phyloP scores from a whole-genome alignment of 2,888 invertebrate genomes.

The Lepeophtheirus nordmannii region DNA sequence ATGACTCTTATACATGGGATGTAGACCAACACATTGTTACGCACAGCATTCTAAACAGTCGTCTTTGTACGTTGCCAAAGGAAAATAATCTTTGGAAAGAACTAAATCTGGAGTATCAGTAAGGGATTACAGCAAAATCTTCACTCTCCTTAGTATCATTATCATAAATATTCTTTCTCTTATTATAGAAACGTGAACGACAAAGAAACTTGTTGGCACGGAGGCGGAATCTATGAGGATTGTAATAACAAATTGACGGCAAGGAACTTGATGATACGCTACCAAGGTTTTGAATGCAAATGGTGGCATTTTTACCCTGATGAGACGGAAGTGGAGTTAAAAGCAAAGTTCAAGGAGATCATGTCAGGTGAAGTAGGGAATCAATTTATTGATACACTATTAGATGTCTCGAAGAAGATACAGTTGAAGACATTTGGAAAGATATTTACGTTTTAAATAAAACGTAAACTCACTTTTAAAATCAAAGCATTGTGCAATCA shows the following conservation, averaged over 20 bases:
- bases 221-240: slow-evolving; percentile 21
- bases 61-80: slow-evolving; percentile 18
- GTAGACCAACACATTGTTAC: slow-evolving; percentile 21
- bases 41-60: slow-evolving; percentile 13
- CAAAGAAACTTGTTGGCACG: slow-evolving; percentile 20
- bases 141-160: background rate
- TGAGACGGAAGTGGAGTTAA: slow-evolving; percentile 6
- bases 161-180: background rate
- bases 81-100: slow-evolving; percentile 17
- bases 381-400: background rate
- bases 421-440: background rate
- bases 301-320: slow-evolving; percentile 24
- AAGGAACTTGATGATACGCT: slow-evolving; percentile 18
- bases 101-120: slow-evolving; percentile 11
- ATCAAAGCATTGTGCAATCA: too few relatives aligned
- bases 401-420: background rate
- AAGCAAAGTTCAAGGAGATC: slow-evolving; percentile 17
- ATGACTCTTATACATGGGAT: slow-evolving; percentile 22
- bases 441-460: background rate
- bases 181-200: slow-evolving; percentile 2
- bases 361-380: slow-evolving; percentile 11
- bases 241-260: slow-evolving; percentile 19
- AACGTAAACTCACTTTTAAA: too few relatives aligned
- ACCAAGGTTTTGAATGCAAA: slow-evolving; percentile 13
- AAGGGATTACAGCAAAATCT: background rate